Percentiles rank a stretch among this genome's conserved stretches.
These are phyloP conservation scores for human (Homo sapiens) DNA, from an alignment of 2,113 vertebrate genomes.

Conservation along the genomic window GRCh38 chr17:15415001-15415500, in stretches of 20 bases:
- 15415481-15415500: fast-evolving
- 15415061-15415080: background rate
- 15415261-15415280: background rate
- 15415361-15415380: background rate
- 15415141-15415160: background rate
- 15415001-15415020: background rate
- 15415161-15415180: background rate
- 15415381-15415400: background rate
- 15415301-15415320: background rate
- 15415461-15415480: background rate
- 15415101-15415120: background rate
- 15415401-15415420: background rate
- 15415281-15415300: background rate
- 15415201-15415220: background rate
- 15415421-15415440: background rate
- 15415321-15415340: background rate
- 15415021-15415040: background rate
- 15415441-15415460: background rate
- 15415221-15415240: background rate
- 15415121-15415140: background rate
- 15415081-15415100: background rate
- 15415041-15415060: background rate
- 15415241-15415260: fast-evolving
- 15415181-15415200: background rate
- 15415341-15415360: background rate